Evolutionary conservation across 1,140 invertebrate genomes (phyloP).

Genomic region (Zaprionus ghesquierei): DNA sequence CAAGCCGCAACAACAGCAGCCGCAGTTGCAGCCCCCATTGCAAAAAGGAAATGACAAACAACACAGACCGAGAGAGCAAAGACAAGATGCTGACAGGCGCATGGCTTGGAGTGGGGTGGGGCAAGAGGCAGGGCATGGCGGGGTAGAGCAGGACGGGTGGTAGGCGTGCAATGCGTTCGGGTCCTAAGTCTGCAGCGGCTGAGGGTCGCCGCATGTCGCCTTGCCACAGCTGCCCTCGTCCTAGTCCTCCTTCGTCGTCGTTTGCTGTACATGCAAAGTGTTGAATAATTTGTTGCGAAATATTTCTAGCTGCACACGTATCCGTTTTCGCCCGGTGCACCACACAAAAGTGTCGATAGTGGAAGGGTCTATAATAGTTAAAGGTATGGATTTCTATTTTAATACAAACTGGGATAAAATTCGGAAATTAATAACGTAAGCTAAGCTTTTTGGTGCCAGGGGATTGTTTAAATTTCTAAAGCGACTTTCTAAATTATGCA

Average conservation of each 20-base stretch:
- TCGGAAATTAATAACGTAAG: too few relatives aligned
- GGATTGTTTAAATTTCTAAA: too few relatives aligned
- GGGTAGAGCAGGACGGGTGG: background rate
- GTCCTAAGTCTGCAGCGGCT: slow-evolving; percentile 39
- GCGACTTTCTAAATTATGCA: too few relatives aligned
- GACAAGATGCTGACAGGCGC: slow-evolving; percentile 69
- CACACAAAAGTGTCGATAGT: slow-evolving; percentile 31
- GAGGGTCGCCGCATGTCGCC: slow-evolving; percentile 60
- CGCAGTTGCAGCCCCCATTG: background rate
- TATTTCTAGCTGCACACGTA: slow-evolving; percentile 67
- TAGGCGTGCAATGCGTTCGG: background rate
- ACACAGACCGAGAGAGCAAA: slow-evolving; percentile 37
- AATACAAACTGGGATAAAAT: background rate
- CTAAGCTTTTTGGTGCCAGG: too few relatives aligned
- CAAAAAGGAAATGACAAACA: slow-evolving; percentile 72
- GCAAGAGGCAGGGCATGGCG: too few relatives aligned
- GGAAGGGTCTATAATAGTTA: background rate
- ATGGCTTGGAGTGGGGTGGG: background rate
- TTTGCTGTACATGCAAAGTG: slow-evolving; percentile 70
- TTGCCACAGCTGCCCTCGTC: background rate
- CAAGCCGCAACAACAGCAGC: slow-evolving; percentile 44
- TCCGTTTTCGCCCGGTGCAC: slow-evolving; percentile 41
- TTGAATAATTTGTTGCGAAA: slow-evolving; percentile 80
- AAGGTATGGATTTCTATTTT: background rate
- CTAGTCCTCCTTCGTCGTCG: slow-evolving; percentile 4